Base-by-base conservation (phyloP, 2,797 vertebrate species). In the Enteromius argenteus region DNA sequence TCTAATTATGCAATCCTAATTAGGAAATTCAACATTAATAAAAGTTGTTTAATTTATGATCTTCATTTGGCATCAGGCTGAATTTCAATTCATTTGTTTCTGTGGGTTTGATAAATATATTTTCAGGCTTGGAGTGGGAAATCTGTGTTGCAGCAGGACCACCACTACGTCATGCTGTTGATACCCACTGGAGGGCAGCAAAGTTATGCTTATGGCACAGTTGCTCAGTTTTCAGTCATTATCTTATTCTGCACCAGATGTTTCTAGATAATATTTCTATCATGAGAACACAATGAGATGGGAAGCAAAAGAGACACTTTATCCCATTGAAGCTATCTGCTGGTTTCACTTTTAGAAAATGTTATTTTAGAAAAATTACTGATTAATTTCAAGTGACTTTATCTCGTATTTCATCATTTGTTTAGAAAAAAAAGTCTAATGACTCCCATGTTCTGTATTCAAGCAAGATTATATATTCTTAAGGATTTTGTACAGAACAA, bases 181-280 rank as follows among this genome's bases (percentile, higher is more conserved):
- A 71, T 39, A 62, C 46, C 83, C 88, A 87, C 86, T 85, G 80
- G 88, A 81, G 83, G 86, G 88, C 86, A 89, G 88, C 51, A 77
- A 21, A 78, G 79, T 58, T 9, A 58, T 58, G 53, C 58, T 67
- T 49, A 75, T 82, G 44, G 53, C 19, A 51, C 23, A 15, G 37
- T n/a, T 30, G n/a, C n/a, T 49, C 27, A 46, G 39, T 21, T n/a
- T 23, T n/a, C 62, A 23, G 30, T 2, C 13, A 68, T 15, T 37
- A 15, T 37, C 13, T 49, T 35, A 49, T n/a, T 32, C 53, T 30
- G 75, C 75, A 44, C 60, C 58, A 66, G 21, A 77, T 60, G 37
- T 58, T 44, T 77, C 53, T 44, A 30, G 14, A 56, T 77, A 4
- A 30, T 44, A 3, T 44, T 77, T 58, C 51, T 35, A 21, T 4